A percentile compares a stretch with the other conserved stretches of the same genome.
These are phyloP conservation scores for Serinus canaria DNA, from an alignment of 2,113 vertebrate genomes.

Conservation along the genomic window DNA sequence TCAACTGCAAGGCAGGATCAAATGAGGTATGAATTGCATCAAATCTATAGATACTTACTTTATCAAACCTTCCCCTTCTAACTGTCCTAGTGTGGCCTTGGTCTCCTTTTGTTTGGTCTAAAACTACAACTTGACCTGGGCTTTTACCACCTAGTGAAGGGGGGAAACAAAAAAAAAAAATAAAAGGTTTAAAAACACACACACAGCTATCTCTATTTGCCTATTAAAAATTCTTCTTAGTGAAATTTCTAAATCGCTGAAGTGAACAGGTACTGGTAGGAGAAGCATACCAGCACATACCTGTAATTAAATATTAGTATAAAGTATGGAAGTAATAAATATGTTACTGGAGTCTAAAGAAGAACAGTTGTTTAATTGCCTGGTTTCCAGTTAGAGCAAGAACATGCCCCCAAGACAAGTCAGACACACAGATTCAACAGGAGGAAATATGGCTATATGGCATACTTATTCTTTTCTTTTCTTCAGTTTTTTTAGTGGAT, in stretches of 20 bases:
- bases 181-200: not conserved
- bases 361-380: not conserved
- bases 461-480: slow-evolving; percentile 90
- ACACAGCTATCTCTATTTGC: not conserved
- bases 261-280: not conserved
- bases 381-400: not conserved
- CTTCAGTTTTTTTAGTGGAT: slow-evolving; percentile 83
- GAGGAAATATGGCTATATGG: slow-evolving; percentile 33
- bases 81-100: slow-evolving; percentile 79
- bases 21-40: not conserved
- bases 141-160: slow-evolving; percentile 81
- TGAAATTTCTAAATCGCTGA: not conserved
- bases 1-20: not conserved
- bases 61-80: slow-evolving; percentile 87
- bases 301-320: not conserved
- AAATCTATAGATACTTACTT: slow-evolving; percentile 76
- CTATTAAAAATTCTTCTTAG: not conserved
- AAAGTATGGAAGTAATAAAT: not conserved
- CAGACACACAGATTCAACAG: slow-evolving; percentile 24
- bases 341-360: not conserved
- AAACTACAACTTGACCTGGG: slow-evolving; percentile 82
- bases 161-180: not conserved
- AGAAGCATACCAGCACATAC: not conserved
- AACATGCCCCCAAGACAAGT: slow-evolving; percentile 17
- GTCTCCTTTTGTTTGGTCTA: slow-evolving; percentile 85